Conservation (phyloP, 2,888 invertebrate genomes). For the Pandemis corylana region DNA sequence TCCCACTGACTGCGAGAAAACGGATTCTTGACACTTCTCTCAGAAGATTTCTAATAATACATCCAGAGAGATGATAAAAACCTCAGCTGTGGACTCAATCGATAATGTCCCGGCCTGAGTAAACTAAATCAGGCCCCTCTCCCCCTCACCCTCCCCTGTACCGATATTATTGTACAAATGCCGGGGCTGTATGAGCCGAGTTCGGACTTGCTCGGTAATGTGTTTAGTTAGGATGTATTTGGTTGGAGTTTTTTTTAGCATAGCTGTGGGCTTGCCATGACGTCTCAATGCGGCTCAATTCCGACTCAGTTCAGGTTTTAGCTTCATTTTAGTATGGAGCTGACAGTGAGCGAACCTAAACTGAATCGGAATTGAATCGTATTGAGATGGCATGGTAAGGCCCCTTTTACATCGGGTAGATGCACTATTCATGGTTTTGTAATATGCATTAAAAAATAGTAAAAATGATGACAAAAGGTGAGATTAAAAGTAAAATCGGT, state of each 20-base stretch:
- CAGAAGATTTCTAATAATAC: slow-evolving; percentile 26
- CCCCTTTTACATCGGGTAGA: too few relatives aligned
- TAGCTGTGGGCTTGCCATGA: background rate
- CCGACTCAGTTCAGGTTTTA: too few relatives aligned
- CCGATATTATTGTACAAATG: slow-evolving; percentile 34
- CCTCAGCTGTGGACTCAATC: slow-evolving; percentile 58
- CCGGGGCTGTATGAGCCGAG: slow-evolving; percentile 22
- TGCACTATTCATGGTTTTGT: too few relatives aligned
- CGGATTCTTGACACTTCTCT: background rate
- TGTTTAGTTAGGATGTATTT: slow-evolving; percentile 32
- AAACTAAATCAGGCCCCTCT: slow-evolving; percentile 63
- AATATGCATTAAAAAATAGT: too few relatives aligned
- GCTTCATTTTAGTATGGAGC: too few relatives aligned
- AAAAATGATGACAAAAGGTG: too few relatives aligned
- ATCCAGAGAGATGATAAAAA: slow-evolving; percentile 42
- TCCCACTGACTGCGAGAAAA: too few relatives aligned
- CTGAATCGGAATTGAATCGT: too few relatives aligned
- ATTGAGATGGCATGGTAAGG: too few relatives aligned
- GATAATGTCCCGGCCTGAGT: slow-evolving; percentile 65
- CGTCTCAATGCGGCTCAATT: too few relatives aligned
- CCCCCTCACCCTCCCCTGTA: slow-evolving; percentile 14
- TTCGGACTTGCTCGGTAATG: slow-evolving; percentile 23
- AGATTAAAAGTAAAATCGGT: too few relatives aligned
- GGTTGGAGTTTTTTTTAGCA: background rate
- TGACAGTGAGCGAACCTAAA: too few relatives aligned